Percentiles rank a stretch among this genome's conserved stretches.
These are phyloP conservation scores for Lysiphlebus fabarum DNA, from an alignment of 1,140 invertebrate species.

Conservation along the genomic window DNA sequence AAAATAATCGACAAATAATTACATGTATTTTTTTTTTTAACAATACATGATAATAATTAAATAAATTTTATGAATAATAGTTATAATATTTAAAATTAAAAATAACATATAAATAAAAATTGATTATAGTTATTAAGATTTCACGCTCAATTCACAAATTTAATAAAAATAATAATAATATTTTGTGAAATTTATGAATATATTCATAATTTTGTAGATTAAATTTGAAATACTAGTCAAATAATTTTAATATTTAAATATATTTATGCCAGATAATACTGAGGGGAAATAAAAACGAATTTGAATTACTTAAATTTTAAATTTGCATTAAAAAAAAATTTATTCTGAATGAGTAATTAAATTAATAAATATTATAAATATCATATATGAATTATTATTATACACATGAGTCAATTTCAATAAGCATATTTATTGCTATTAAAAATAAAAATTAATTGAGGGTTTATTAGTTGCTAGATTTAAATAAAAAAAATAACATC, in stretches of 20 bases:
- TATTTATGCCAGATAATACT: neutral
- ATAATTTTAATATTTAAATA: too few relatives aligned
- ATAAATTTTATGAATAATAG: neutral
- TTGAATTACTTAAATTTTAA: neutral
- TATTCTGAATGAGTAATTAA: conserved; percentile 9
- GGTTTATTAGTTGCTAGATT: conserved; percentile 9
- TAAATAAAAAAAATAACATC: conserved; percentile 1
- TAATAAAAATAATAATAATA: conserved; percentile 23
- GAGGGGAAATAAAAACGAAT: too few relatives aligned
- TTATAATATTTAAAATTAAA: neutral
- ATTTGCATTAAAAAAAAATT: conserved; percentile 8
- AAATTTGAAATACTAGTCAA: neutral
- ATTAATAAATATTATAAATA: conserved; percentile 8
- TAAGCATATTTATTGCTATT: conserved; percentile 54
- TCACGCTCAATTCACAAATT: conserved; percentile 28
- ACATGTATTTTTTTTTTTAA: too few relatives aligned
- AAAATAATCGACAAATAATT: too few relatives aligned
- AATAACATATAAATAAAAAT: conserved; percentile 18
- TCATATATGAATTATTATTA: conserved; percentile 25
- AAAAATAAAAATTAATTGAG: conserved; percentile 53
- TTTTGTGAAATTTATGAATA: conserved; percentile 20
- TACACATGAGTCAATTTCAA: conserved; percentile 56
- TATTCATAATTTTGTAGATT: conserved; percentile 24
- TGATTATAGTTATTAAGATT: conserved; percentile 25
- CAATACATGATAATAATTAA: too few relatives aligned